These are phyloP conservation scores for Gambusia affinis DNA, from an alignment of 2,113 vertebrate species.

Conservation along the genomic window DNA sequence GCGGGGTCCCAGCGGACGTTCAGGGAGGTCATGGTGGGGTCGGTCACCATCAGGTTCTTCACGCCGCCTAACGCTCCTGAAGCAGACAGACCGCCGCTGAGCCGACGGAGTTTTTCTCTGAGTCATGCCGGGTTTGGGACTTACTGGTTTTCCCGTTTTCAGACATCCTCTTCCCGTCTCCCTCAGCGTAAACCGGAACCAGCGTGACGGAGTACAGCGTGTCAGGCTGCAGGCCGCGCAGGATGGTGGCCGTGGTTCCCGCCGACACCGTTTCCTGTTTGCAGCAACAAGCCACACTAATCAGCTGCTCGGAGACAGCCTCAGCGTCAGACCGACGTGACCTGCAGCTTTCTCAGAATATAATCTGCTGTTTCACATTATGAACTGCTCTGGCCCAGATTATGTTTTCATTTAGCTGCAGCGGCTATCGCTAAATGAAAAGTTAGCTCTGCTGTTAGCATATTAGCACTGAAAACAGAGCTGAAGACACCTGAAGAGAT, in stretches of 20 bases:
- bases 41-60: conserved; percentile 87
- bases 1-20: conserved; percentile 92
- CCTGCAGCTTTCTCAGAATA: too few relatives aligned
- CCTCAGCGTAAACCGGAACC: conserved; percentile 88
- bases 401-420: too few relatives aligned
- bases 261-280: conserved; percentile 87
- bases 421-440: too few relatives aligned
- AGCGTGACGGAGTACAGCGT: conserved; percentile 89
- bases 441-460: too few relatives aligned
- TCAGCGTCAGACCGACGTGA: too few relatives aligned
- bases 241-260: conserved; percentile 85
- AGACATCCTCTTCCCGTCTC: conserved; percentile 87
- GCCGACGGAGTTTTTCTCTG: neutral
- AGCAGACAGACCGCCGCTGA: neutral
- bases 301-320: conserved; percentile 5
- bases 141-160: conserved; percentile 92
- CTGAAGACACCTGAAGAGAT: too few relatives aligned
- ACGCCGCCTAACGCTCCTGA: conserved; percentile 90
- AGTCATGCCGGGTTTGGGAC: conserved; percentile 27
- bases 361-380: too few relatives aligned
- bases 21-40: conserved; percentile 93
- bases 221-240: conserved; percentile 88
- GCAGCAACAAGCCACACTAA: neutral
- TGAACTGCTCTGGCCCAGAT: too few relatives aligned
- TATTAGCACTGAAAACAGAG: too few relatives aligned